phyloP scores from a whole-genome alignment of 23 tunicate species.

The Ascidia mentula region DNA sequence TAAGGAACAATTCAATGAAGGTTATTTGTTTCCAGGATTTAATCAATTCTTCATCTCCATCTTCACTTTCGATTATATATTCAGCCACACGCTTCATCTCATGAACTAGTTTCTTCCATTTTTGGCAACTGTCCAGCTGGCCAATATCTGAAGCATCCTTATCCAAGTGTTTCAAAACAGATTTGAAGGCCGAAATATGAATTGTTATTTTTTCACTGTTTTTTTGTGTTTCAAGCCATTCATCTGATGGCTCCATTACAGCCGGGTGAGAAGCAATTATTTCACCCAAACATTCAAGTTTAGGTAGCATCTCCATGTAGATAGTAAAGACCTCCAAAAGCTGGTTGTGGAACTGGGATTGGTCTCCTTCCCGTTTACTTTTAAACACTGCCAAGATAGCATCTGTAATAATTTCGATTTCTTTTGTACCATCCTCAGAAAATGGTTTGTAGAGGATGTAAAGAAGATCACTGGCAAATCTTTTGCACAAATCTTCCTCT shows the following conservation, averaged over 20 bases:
- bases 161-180: slow-evolving; percentile 15
- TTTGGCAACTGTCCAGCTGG: slow-evolving; percentile 19
- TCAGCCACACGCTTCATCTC: slow-evolving; percentile 24
- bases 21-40: slow-evolving; percentile 1
- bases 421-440: background rate
- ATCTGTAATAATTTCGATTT: background rate
- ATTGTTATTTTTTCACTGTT: slow-evolving; percentile 1
- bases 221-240: slow-evolving; percentile 22
- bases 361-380: background rate
- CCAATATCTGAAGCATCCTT: slow-evolving; percentile 21
- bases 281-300: slow-evolving; percentile 20
- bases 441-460: slow-evolving; percentile 14
- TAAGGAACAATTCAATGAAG: slow-evolving; percentile 44
- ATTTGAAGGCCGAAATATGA: slow-evolving; percentile 30
- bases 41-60: background rate
- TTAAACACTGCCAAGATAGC: slow-evolving; percentile 10
- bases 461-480: slow-evolving; percentile 11
- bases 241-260: background rate
- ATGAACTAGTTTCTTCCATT: slow-evolving; percentile 24
- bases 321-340: slow-evolving; percentile 22
- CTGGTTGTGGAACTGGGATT: background rate
- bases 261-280: slow-evolving; percentile 12
- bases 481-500: background rate
- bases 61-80: background rate
- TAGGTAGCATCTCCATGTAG: slow-evolving; percentile 2